Percentiles rank a stretch among this genome's conserved stretches.
Conservation (phyloP, 2,797 vertebrate genomes). For the Nasua narica region DNA sequence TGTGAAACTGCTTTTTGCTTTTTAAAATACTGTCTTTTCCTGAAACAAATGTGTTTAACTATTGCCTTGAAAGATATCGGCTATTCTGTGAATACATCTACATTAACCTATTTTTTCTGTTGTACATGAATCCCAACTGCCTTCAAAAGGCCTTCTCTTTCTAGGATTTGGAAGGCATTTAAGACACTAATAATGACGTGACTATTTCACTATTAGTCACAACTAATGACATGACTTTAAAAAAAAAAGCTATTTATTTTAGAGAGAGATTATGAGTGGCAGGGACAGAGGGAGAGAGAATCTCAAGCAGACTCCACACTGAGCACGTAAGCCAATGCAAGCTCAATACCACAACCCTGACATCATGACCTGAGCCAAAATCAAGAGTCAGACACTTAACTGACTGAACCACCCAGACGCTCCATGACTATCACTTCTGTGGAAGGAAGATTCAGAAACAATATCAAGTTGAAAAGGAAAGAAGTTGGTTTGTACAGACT, state of each 20-base stretch:
- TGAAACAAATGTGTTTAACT: background rate
- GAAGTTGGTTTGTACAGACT: background rate
- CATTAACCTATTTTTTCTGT: background rate
- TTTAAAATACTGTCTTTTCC: background rate
- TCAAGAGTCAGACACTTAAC: background rate
- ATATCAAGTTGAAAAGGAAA: background rate
- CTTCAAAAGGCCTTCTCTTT: background rate
- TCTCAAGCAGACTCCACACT: background rate
- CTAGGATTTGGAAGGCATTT: background rate
- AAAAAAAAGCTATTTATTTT: background rate
- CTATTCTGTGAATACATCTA: background rate
- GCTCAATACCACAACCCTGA: background rate
- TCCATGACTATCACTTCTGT: background rate
- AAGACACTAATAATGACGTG: background rate
- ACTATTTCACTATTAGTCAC: no score
- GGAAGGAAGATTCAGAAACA: background rate
- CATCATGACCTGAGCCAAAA: background rate
- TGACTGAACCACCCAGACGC: background rate
- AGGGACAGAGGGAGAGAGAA: background rate
- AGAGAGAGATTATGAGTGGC: background rate
- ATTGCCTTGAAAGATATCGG: background rate
- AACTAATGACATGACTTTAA: no score
- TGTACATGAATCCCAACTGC: background rate
- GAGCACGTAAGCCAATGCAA: accelerated
- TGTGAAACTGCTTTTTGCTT: background rate